Evolutionary conservation across 2,888 invertebrate genomes (phyloP).

Genomic region (Leucoma salicis): DNA sequence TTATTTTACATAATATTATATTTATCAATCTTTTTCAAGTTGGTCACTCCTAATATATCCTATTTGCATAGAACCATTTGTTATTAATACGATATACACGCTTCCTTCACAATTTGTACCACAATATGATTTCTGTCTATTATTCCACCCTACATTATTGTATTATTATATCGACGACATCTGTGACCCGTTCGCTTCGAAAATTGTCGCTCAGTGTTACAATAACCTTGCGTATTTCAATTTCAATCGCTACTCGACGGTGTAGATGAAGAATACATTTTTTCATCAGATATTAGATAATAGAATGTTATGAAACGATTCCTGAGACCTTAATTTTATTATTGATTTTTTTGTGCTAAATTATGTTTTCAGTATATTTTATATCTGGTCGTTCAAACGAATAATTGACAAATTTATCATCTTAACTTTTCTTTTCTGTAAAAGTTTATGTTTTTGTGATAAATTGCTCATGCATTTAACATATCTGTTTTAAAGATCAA

Average conservation of each 20-base stretch:
- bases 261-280: slow-evolving; percentile 24
- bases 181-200: slow-evolving; percentile 48
- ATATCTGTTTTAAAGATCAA: no score
- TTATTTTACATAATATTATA: no score
- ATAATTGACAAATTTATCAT: no score
- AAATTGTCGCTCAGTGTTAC: slow-evolving; percentile 43
- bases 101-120: slow-evolving; percentile 22
- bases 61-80: no score
- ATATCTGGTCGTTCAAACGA: no score
- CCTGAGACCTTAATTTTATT: slow-evolving; percentile 22
- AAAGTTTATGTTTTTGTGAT: no score
- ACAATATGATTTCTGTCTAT: slow-evolving; percentile 33
- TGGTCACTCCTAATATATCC: no score
- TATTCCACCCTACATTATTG: slow-evolving; percentile 38
- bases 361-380: no score
- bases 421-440: no score
- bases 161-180: slow-evolving; percentile 53
- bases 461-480: no score
- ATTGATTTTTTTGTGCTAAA: no score
- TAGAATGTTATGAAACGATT: slow-evolving; percentile 30
- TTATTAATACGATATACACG: not conserved
- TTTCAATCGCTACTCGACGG: slow-evolving; percentile 27
- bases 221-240: slow-evolving; percentile 28
- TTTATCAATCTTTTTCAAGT: no score
- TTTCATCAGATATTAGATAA: slow-evolving; percentile 36